These are phyloP conservation scores for Poecilobothrus nobilitatus DNA, from an alignment of 2,888 invertebrate genomes.

Conservation along the genomic window DNA sequence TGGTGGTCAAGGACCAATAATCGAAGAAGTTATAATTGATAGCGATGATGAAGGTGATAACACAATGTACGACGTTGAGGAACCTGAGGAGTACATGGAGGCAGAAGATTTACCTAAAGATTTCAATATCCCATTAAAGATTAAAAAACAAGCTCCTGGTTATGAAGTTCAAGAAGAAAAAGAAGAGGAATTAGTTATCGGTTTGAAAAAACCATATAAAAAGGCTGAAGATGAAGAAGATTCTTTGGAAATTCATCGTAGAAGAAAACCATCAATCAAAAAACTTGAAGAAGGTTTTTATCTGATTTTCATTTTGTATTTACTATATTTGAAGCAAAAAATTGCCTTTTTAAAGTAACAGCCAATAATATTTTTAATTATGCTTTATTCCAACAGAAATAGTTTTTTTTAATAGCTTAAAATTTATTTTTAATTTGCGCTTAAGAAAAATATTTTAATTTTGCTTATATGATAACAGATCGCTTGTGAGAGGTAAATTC, in stretches of 20 bases:
- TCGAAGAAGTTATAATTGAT: constrained; percentile 57
- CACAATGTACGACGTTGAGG: constrained; percentile 47
- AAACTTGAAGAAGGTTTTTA: constrained; percentile 47
- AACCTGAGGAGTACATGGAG: constrained; percentile 48
- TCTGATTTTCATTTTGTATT: constrained; percentile 10
- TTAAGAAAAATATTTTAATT: not conserved
- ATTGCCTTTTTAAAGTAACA: not conserved
- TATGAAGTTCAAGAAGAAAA: constrained; percentile 52
- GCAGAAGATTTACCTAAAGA: constrained; percentile 48
- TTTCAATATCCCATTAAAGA: constrained; percentile 45
- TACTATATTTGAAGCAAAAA: constrained; percentile 11
- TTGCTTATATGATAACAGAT: constrained; percentile 45
- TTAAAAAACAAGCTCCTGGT: constrained; percentile 44
- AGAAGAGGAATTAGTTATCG: constrained; percentile 49
- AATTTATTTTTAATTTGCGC: not conserved
- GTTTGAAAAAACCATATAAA: constrained; percentile 46
- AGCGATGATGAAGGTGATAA: constrained; percentile 48
- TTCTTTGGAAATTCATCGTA: constrained; percentile 61
- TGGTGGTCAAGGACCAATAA: constrained; percentile 49
- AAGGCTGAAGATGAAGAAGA: constrained; percentile 53
- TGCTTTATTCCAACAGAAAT: not conserved
- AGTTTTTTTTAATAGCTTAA: not conserved
- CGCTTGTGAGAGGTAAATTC: constrained; percentile 37
- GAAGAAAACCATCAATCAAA: constrained; percentile 56
- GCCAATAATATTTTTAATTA: constrained; percentile 8